phyloP scores from a whole-genome alignment of 2,797 vertebrate genomes.

The Pseudochirops cupreus region DNA sequence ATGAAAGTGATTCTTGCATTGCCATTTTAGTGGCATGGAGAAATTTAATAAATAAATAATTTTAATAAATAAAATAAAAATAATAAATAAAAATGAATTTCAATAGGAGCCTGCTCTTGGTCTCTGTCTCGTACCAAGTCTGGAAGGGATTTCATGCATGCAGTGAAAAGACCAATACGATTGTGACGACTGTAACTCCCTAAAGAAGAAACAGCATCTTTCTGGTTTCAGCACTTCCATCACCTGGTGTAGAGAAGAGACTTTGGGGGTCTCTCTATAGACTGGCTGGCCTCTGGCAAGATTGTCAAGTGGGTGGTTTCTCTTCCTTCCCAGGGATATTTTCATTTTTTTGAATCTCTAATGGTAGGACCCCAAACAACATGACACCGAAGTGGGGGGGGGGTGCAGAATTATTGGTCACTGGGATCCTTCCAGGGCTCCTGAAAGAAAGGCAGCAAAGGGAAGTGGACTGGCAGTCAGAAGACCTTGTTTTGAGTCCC shows the following conservation, averaged over 20 bases:
- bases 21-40: slow-evolving; percentile 85
- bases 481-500: neutral
- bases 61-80: slow-evolving; percentile 83
- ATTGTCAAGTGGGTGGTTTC: neutral
- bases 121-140: slow-evolving; percentile 8
- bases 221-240: neutral
- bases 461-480: neutral
- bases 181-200: neutral
- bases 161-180: neutral
- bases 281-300: neutral
- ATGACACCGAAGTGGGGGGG: too few relatives aligned
- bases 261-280: neutral
- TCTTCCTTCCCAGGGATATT: neutral
- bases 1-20: slow-evolving; percentile 68
- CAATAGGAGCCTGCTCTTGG: accelerated
- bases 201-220: neutral
- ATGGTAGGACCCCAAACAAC: too few relatives aligned
- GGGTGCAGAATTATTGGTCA: neutral
- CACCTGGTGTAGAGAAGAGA: neutral
- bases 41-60: slow-evolving; percentile 82
- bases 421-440: neutral
- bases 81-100: slow-evolving; percentile 78
- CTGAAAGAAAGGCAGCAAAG: neutral
- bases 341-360: neutral
- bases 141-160: neutral